Percentiles rank a stretch among this genome's conserved stretches.
phyloP scores from a whole-genome alignment of 2,888 invertebrate genomes.

The Chalcis sispes region DNA sequence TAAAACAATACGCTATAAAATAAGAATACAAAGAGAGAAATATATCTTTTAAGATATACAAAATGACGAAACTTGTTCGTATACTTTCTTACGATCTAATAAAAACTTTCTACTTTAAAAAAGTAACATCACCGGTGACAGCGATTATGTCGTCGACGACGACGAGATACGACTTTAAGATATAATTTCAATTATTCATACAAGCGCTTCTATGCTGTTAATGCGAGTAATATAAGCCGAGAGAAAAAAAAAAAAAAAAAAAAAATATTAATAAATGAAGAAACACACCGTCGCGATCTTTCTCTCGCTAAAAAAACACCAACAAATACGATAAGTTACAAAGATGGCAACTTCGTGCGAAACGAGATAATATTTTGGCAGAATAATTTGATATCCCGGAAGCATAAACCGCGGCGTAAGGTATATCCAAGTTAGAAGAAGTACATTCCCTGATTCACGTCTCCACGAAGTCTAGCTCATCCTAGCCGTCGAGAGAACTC shows the following conservation, averaged over 20 bases:
- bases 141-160: neutral
- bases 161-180: neutral
- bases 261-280: neutral
- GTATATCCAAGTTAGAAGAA: neutral
- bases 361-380: slow-evolving; percentile 27
- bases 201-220: neutral
- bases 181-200: slow-evolving; percentile 24
- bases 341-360: slow-evolving; percentile 14
- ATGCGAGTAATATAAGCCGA: slow-evolving; percentile 9
- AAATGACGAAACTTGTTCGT: slow-evolving; percentile 13
- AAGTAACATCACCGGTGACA: neutral
- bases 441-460: slow-evolving; percentile 1
- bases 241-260: neutral
- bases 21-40: neutral
- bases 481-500: neutral
- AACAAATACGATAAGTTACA: neutral
- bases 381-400: slow-evolving; percentile 25
- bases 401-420: slow-evolving; percentile 17
- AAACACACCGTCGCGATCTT: neutral
- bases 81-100: slow-evolving; percentile 23
- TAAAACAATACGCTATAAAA: slow-evolving; percentile 1
- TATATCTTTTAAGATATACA: slow-evolving; percentile 6
- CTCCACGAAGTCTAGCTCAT: slow-evolving; percentile 39
- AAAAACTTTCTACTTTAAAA: slow-evolving; percentile 22
- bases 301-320: too few species aligned